Base-by-base conservation (phyloP, 2,888 invertebrate genomes). In the Antheraea assamensis region DNA sequence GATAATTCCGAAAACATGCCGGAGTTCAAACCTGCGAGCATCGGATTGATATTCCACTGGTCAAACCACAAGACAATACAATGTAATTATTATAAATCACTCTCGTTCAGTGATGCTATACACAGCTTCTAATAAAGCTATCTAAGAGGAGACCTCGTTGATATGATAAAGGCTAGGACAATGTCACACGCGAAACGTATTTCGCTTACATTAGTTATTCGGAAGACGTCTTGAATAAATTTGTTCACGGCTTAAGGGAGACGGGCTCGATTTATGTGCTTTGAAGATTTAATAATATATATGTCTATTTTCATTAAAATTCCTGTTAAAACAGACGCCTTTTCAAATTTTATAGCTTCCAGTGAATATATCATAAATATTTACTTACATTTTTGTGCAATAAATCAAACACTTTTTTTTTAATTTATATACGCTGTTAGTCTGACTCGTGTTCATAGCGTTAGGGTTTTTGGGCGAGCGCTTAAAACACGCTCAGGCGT, bases 161-260 rank as follows among this genome's bases (percentile, higher is more conserved):
- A 21, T 21, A 52, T 4, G 21, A 21, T 52, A 58, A 58, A 58
- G 10, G 58, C 58, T 24, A 13, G 10, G 24, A 58, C 21, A 58
- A 24, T 58, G 58, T 58, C 58, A 58, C 58, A 21, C 8, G 58
- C 3, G 24, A 58, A 27, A 17, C 27, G 61, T 64, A 30, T 30
- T 30, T 27, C 61, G n/a, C 58, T 58, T 13, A 27, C 61, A 61
- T 61, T 61, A 15, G 61, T 61, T 61, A 61, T 61, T 27, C 61
- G 27, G 27, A 61, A 61, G 13, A 15, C 61, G 61, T 61, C 27
- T 61, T 3, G 24, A 61, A 27, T 27, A 24, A 27, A 61, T 61
- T 61, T 61, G 17, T 61, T 61, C 61, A 30, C 27, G 61, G 61
- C 61, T 61, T 61, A 61, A 61, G 24, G 27, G 27, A 61, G 61